Conservation (phyloP, 2,888 invertebrate genomes). For the Fragum sueziense region DNA sequence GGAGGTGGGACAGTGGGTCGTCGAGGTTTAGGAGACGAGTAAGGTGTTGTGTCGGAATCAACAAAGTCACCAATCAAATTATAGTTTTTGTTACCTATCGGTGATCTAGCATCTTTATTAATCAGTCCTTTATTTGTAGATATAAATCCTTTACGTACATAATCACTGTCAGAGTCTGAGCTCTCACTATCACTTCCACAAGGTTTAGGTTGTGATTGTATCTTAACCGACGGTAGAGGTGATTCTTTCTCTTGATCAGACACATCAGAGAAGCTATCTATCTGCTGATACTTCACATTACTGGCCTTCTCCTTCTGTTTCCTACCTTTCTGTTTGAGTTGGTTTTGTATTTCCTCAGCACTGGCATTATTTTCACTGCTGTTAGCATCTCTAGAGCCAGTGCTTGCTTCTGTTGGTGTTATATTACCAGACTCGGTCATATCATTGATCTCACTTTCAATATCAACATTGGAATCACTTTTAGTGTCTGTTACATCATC, state of each 20-base stretch:
- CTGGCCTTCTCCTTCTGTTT: slow-evolving; percentile 53
- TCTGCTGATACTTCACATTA: slow-evolving; percentile 56
- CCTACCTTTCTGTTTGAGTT: slow-evolving; percentile 51
- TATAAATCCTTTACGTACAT: slow-evolving; percentile 62
- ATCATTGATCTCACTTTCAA: neutral
- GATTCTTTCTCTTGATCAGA: slow-evolving; percentile 57
- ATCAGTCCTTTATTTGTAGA: slow-evolving; percentile 33
- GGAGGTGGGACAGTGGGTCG: slow-evolving; percentile 58
- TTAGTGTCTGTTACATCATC: neutral
- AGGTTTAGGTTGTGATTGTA: slow-evolving; percentile 13
- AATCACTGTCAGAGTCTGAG: slow-evolving; percentile 66
- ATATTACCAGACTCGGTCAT: slow-evolving; percentile 12
- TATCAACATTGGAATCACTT: neutral
- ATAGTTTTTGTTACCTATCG: neutral
- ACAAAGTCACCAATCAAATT: slow-evolving; percentile 9
- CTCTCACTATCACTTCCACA: slow-evolving; percentile 57
- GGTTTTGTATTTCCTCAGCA: slow-evolving; percentile 52
- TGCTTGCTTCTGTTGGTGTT: slow-evolving; percentile 24
- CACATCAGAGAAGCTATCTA: slow-evolving; percentile 51
- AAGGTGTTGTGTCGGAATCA: slow-evolving; percentile 66
- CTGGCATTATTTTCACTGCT: slow-evolving; percentile 56
- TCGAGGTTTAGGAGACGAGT: slow-evolving; percentile 65
- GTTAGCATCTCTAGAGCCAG: slow-evolving; percentile 45
- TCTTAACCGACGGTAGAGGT: slow-evolving; percentile 35
- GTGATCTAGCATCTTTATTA: neutral